phyloP scores from a whole-genome alignment of 2,888 invertebrate species.

The Cryptocephalus moraei region DNA sequence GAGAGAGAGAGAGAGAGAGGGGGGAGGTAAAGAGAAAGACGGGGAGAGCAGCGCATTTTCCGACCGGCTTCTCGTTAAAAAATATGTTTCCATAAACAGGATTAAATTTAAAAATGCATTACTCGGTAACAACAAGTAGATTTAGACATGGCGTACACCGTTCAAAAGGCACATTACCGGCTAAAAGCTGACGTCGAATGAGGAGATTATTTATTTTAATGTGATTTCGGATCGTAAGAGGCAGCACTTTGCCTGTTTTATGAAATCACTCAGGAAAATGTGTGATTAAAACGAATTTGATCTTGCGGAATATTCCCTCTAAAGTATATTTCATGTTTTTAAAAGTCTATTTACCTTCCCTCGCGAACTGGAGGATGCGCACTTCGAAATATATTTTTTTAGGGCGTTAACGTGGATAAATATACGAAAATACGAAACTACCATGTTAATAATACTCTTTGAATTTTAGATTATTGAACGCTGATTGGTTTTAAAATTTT shows the following conservation, averaged over 20 bases:
- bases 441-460: no score
- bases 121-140: slow-evolving; percentile 12
- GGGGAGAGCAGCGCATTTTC: not conserved
- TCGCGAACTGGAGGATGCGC: no score
- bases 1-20: no score
- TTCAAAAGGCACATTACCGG: slow-evolving; percentile 20
- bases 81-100: slow-evolving; percentile 14
- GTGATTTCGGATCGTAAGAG: slow-evolving; percentile 29
- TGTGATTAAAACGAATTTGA: slow-evolving; percentile 37
- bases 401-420: no score
- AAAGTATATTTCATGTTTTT: not conserved
- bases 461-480: no score
- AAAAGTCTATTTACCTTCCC: not conserved
- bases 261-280: slow-evolving; percentile 31
- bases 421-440: no score
- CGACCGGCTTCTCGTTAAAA: slow-evolving; percentile 6
- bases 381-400: no score
- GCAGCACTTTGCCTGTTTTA: slow-evolving; percentile 29
- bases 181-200: slow-evolving; percentile 30
- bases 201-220: slow-evolving; percentile 33
- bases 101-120: slow-evolving; percentile 16
- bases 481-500: no score
- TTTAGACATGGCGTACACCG: slow-evolving; percentile 15
- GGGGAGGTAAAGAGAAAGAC: no score
- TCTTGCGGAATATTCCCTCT: slow-evolving; percentile 30